Conservation (phyloP, 2,797 vertebrate species). For the Ctenochaetus hawaiiensis region DNA sequence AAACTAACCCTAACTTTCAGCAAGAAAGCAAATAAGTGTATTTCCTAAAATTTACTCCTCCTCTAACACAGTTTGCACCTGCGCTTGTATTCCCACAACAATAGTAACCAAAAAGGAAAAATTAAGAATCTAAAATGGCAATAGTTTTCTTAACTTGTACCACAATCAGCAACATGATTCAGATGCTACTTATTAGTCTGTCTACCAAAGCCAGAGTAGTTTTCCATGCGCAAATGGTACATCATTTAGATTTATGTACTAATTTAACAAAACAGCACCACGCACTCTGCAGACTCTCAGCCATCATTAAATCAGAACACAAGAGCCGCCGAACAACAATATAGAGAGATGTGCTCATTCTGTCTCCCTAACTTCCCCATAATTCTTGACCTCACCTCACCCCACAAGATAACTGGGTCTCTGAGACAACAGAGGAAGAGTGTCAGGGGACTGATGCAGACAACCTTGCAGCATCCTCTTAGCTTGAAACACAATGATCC, state of each 20-base stretch:
- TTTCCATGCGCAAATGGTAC: neutral
- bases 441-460: slow-evolving; percentile 36
- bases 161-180: neutral
- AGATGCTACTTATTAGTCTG: neutral
- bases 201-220: neutral
- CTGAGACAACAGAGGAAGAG: slow-evolving; percentile 23
- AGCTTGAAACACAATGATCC: slow-evolving; percentile 33
- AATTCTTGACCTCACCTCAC: slow-evolving; percentile 40
- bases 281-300: neutral
- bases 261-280: neutral
- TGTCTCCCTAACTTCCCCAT: slow-evolving; percentile 27
- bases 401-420: slow-evolving; percentile 35
- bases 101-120: neutral
- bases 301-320: slow-evolving; percentile 29
- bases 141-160: no score
- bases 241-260: neutral
- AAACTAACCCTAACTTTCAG: neutral
- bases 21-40: neutral
- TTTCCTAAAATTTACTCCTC: no score
- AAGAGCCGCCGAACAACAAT: slow-evolving; percentile 18
- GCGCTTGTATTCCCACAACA: no score
- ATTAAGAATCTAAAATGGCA: neutral
- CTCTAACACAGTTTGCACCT: no score
- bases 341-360: slow-evolving; percentile 34
- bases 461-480: slow-evolving; percentile 49